These are phyloP conservation scores for Coptodon rendalli DNA, from an alignment of 2,113 vertebrate genomes.

Conservation along the genomic window DNA sequence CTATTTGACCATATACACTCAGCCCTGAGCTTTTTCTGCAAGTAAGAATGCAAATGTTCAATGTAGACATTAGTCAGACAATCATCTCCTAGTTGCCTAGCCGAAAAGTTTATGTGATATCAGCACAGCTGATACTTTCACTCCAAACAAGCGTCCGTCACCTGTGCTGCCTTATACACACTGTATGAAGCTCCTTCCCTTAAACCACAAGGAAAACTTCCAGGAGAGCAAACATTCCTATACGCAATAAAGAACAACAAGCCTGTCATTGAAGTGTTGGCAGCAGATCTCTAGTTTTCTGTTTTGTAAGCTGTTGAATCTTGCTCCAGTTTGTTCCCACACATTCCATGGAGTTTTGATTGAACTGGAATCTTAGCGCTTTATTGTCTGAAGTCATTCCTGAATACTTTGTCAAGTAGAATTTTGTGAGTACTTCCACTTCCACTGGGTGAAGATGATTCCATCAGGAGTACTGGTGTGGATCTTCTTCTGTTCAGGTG, in stretches of 20 bases:
- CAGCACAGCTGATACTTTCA: background rate
- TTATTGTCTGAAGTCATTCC: background rate
- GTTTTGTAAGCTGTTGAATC: background rate
- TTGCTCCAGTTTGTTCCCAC: background rate
- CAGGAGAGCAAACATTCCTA: background rate
- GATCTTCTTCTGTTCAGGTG: background rate
- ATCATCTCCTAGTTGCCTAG: background rate
- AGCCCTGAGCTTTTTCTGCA: background rate
- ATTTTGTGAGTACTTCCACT: background rate
- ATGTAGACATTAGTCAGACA: background rate
- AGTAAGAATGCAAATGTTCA: background rate
- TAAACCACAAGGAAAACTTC: background rate
- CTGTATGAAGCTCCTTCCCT: background rate
- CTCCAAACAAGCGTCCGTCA: background rate
- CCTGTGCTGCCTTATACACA: rapidly evolving
- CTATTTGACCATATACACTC: background rate
- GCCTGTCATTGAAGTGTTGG: background rate
- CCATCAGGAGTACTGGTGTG: background rate
- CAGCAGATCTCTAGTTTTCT: background rate
- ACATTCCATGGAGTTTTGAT: background rate
- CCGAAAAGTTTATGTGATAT: rapidly evolving
- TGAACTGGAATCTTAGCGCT: background rate
- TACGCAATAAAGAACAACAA: background rate
- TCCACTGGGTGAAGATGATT: background rate
- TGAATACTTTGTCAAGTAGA: background rate